These are phyloP conservation scores for Hypothenemus hampei DNA, from an alignment of 1,140 invertebrate genomes.

Conservation along the genomic window DNA sequence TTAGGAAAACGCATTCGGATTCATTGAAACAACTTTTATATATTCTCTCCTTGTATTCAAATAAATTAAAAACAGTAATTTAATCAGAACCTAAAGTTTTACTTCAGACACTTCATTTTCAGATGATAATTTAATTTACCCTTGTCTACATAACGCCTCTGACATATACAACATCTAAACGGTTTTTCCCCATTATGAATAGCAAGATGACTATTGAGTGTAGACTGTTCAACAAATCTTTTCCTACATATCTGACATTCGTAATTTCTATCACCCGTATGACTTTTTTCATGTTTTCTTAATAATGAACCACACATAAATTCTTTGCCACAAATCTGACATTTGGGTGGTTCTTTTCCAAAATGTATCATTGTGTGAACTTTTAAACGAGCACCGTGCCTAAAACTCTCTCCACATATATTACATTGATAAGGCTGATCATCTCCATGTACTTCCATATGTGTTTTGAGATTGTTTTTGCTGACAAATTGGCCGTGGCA, in stretches of 20 bases:
- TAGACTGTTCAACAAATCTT: slow-evolving; percentile 59
- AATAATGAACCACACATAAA: slow-evolving; percentile 59
- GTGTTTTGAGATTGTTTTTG: slow-evolving; percentile 35
- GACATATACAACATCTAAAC: slow-evolving; percentile 7
- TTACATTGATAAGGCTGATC: slow-evolving; percentile 53
- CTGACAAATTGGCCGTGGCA: slow-evolving; percentile 15
- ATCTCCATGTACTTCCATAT: slow-evolving; percentile 51
- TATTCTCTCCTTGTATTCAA: no score
- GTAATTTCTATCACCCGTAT: slow-evolving; percentile 66
- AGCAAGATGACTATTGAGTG: slow-evolving; percentile 8
- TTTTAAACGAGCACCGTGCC: slow-evolving; percentile 62
- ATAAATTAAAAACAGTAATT: no score
- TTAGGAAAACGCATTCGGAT: no score
- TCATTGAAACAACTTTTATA: no score
- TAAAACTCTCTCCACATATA: slow-evolving; percentile 59
- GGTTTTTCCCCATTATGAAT: slow-evolving; percentile 7
- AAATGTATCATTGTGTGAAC: slow-evolving; percentile 61
- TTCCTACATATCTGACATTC: slow-evolving; percentile 59
- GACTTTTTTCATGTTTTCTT: slow-evolving; percentile 60
- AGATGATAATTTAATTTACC: slow-evolving; percentile 14
- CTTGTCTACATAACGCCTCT: slow-evolving; percentile 3
- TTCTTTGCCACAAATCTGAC: slow-evolving; percentile 54
- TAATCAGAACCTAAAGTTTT: no score
- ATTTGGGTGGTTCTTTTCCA: slow-evolving; percentile 57
- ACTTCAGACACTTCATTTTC: slow-evolving; percentile 6